phyloP scores from a whole-genome alignment of 2,797 vertebrate species.

The Fundulus diaphanus region DNA sequence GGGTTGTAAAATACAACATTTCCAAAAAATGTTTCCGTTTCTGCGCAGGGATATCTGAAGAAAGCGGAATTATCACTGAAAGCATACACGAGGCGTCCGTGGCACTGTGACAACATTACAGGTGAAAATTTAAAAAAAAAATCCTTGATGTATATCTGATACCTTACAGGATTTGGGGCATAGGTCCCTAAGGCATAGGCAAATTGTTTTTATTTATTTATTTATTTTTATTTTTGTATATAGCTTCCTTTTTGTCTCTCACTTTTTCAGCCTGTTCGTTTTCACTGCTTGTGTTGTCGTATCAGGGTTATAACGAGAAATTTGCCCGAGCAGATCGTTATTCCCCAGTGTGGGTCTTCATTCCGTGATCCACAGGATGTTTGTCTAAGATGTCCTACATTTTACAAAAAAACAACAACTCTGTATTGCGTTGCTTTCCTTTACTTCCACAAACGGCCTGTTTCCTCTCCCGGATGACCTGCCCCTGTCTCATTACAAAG shows the following conservation, averaged over 20 bases:
- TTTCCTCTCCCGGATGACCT: conserved; percentile 47
- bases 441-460: conserved; percentile 8
- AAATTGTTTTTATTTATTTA: not conserved
- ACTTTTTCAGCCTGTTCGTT: not conserved
- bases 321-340: conserved; percentile 27
- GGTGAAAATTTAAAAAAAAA: conserved; percentile 49
- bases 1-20: not conserved
- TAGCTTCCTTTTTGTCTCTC: not conserved
- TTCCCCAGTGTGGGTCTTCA: conserved; percentile 30
- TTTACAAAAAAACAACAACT: too few relatives aligned
- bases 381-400: conserved; percentile 37
- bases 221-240: conserved; percentile 10
- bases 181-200: too few relatives aligned
- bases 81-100: conserved; percentile 57
- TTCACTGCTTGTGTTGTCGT: not conserved
- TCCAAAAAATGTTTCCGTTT: conserved; percentile 7
- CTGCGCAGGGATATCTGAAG: conserved; percentile 68
- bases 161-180: not conserved
- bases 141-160: not conserved
- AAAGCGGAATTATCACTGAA: conserved; percentile 65
- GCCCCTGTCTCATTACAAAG: conserved; percentile 12
- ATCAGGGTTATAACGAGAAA: not conserved
- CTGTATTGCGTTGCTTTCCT: not conserved
- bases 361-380: conserved; percentile 42
- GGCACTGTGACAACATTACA: conserved; percentile 70